Conservation (phyloP, 2,888 invertebrate genomes). For the Coenonympha glycerion region DNA sequence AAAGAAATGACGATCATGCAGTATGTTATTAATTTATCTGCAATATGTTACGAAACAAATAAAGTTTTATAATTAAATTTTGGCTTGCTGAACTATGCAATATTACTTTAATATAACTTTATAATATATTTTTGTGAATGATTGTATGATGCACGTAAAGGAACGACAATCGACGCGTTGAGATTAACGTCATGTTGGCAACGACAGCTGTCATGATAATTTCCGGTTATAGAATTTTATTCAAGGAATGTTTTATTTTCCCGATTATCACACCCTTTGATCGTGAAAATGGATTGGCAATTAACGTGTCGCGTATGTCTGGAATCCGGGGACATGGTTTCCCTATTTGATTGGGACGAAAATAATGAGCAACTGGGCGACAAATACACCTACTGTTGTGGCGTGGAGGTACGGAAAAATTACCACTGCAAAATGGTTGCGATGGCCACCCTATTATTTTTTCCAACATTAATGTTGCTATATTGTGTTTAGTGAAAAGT, state of each 20-base stretch:
- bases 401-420: slow-evolving; percentile 71
- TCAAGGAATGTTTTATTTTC: slow-evolving; percentile 35
- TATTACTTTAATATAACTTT: neutral
- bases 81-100: neutral
- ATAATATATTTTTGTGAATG: neutral
- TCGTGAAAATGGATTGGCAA: slow-evolving; percentile 69
- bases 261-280: slow-evolving; percentile 25
- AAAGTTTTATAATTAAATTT: too few relatives aligned
- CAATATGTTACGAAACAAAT: too few relatives aligned
- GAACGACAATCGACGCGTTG: slow-evolving; percentile 32
- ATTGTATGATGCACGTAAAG: slow-evolving; percentile 24
- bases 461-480: slow-evolving; percentile 72
- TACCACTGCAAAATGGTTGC: slow-evolving; percentile 71
- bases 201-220: slow-evolving; percentile 30
- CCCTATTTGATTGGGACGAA: slow-evolving; percentile 74
- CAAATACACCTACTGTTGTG: slow-evolving; percentile 69
- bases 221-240: slow-evolving; percentile 52
- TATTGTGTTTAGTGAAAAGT: slow-evolving; percentile 53
- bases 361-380: slow-evolving; percentile 73
- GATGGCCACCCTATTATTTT: slow-evolving; percentile 74
- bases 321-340: slow-evolving; percentile 72
- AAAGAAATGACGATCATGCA: too few relatives aligned
- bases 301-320: slow-evolving; percentile 71
- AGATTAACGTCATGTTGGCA: slow-evolving; percentile 44
- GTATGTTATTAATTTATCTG: too few relatives aligned